phyloP scores from a whole-genome alignment of 2,888 invertebrate genomes.

The Furcula furcula region DNA sequence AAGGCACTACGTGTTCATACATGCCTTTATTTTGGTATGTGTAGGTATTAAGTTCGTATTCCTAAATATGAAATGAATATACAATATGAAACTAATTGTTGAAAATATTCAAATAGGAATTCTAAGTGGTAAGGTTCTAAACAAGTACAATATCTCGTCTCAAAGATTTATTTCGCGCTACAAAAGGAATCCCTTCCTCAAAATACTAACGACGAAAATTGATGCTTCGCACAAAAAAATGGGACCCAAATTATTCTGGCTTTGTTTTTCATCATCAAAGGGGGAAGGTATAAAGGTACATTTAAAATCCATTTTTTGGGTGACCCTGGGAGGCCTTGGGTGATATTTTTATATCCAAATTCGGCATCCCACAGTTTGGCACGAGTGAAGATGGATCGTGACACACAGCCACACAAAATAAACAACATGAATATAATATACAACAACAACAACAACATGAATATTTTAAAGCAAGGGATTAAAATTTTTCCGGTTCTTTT shows the following conservation, averaged over 20 bases:
- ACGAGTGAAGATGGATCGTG: constrained; percentile 16
- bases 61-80: no score
- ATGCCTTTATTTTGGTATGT: no score
- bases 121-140: background rate
- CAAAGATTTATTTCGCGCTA: constrained; percentile 21
- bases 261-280: constrained; percentile 58
- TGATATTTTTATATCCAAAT: constrained; percentile 44
- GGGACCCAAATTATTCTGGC: constrained; percentile 48
- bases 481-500: no score
- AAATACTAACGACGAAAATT: constrained; percentile 45
- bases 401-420: constrained; percentile 24
- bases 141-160: constrained; percentile 9
- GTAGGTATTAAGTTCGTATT: no score
- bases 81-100: no score
- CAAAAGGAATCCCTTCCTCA: constrained; percentile 39
- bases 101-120: background rate
- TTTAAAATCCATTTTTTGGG: constrained; percentile 47
- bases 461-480: no score
- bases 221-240: constrained; percentile 32
- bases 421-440: no score
- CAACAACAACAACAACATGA: no score
- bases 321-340: constrained; percentile 37
- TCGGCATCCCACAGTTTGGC: constrained; percentile 27
- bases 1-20: no score
- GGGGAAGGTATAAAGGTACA: constrained; percentile 38